phyloP scores from a whole-genome alignment of 2,888 invertebrate species.

The Antheraea assamensis region DNA sequence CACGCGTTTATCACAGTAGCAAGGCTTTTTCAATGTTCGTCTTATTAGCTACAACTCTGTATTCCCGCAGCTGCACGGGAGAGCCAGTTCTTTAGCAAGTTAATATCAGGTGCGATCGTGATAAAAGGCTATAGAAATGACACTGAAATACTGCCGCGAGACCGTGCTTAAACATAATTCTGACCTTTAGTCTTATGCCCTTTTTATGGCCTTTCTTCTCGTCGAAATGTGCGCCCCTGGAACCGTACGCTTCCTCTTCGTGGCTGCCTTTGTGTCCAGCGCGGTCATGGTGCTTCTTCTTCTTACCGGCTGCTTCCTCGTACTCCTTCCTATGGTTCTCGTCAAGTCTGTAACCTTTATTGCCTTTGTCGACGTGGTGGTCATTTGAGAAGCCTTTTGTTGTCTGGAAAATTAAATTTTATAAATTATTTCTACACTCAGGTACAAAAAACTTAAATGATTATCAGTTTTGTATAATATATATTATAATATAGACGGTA shows the following conservation, averaged over 20 bases:
- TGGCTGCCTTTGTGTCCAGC: constrained; percentile 84
- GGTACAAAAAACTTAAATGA: too few relatives aligned
- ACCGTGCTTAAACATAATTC: constrained; percentile 12
- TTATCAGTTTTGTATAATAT: too few relatives aligned
- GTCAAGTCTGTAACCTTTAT: constrained; percentile 82
- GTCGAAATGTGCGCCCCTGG: constrained; percentile 86
- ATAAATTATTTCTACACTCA: neutral
- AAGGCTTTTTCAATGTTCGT: too few relatives aligned
- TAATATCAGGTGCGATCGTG: too few relatives aligned
- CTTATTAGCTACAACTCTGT: too few relatives aligned
- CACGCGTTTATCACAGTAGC: too few relatives aligned
- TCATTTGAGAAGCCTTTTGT: constrained; percentile 82
- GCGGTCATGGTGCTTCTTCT: constrained; percentile 85
- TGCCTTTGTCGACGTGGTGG: constrained; percentile 82
- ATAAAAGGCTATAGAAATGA: too few relatives aligned
- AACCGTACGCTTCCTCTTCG: constrained; percentile 85
- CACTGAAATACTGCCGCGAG: neutral
- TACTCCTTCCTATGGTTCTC: constrained; percentile 83
- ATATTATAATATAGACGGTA: too few relatives aligned
- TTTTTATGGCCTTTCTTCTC: constrained; percentile 90
- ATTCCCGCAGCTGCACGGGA: too few relatives aligned
- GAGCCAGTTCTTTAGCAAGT: too few relatives aligned
- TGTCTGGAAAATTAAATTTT: constrained; percentile 51
- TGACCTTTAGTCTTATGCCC: constrained; percentile 88
- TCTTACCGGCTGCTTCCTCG: constrained; percentile 84